Evolutionary conservation across 2,113 vertebrate genomes (phyloP), one percentile per base, ranked within the genome.

Genomic region (Tiliqua scincoides): DNA sequence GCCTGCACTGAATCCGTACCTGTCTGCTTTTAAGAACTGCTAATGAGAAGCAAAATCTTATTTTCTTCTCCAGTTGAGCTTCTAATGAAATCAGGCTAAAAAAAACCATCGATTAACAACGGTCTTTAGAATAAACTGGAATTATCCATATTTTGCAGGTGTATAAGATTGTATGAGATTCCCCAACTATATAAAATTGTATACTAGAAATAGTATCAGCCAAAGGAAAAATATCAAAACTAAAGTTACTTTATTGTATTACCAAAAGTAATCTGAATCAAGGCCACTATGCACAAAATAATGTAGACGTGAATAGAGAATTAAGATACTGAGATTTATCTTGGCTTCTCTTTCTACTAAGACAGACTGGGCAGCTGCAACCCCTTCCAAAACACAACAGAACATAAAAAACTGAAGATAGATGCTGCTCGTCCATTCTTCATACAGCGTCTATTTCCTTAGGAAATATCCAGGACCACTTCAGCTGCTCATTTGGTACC

Each of bases 241-340:
- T 18, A 78, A 79, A 78, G n/a, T 32, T 52, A 37, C 6, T 83
- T 83, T 83, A 83, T 71, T 86, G 30, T 32, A 37, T 15, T 63
- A 62, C 32, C 20, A 72, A 30, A 48, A 0, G 6, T 85, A 68
- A 40, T 30, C 14, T 61, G 20, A 52, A 76, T 67, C 18, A 62
- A 23, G 40, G 40, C 20, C 5, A 48, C 32, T 25, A 2, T 71
- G n/a, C 14, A 86, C 6, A 65, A 27, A 71, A 9, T 8, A 71
- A 15, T 43, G 18, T 61, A 75, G 43, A 62, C 20, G 25, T 14
- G 17, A 18, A 40, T 35, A 21, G 37, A 75, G 52, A 78, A 35
- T 67, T 54, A 75, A 43, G 48, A 52, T 57, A 15, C 65, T 54
- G 54, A 81, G 63, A 32, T 70, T 75, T 78, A 70, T 48, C 6